These are phyloP conservation scores for human (Homo sapiens) DNA, from an alignment of 2,113 vertebrate species.

Conservation along the genomic window DNA sequence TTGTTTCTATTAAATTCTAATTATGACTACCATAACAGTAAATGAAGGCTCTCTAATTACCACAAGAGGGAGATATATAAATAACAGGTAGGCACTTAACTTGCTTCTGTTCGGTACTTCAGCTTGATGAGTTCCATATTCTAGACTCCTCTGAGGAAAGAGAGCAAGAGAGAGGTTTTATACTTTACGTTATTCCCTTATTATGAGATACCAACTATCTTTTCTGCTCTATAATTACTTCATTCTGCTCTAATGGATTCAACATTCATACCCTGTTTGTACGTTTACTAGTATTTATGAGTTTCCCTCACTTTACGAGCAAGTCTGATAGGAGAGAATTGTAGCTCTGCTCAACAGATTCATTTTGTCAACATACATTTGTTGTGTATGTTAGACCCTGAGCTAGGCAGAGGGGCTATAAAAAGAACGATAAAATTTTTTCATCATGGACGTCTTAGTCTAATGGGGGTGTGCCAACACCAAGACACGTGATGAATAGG, in stretches of 20 bases:
- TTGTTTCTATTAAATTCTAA: conserved; percentile 32
- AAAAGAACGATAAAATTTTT: neutral
- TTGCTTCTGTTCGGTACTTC: conserved; percentile 66
- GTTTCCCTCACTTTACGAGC: neutral
- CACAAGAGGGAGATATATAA: conserved; percentile 62
- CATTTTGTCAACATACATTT: neutral
- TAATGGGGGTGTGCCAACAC: neutral
- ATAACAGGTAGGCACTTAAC: neutral
- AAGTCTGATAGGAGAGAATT: conserved; percentile 11
- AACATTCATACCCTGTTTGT: conserved; percentile 45
- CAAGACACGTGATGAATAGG: neutral
- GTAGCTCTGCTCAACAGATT: conserved; percentile 17
- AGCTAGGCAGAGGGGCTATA: neutral
- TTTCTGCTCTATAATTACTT: conserved; percentile 72
- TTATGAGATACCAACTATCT: conserved; percentile 64
- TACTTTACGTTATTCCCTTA: conserved; percentile 61
- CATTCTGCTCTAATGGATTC: conserved; percentile 59
- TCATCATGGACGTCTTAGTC: neutral
- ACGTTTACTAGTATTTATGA: conserved; percentile 2
- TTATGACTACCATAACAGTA: conserved; percentile 38
- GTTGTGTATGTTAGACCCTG: neutral
- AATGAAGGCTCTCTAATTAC: conserved; percentile 70
- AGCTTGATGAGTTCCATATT: conserved; percentile 69
- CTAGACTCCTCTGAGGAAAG: conserved; percentile 55
- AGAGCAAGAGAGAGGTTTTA: conserved; percentile 36